A percentile compares a stretch with the other conserved stretches of the same genome.
phyloP scores from a whole-genome alignment of 2,113 vertebrate genomes.

The Ovibos moschatus region DNA sequence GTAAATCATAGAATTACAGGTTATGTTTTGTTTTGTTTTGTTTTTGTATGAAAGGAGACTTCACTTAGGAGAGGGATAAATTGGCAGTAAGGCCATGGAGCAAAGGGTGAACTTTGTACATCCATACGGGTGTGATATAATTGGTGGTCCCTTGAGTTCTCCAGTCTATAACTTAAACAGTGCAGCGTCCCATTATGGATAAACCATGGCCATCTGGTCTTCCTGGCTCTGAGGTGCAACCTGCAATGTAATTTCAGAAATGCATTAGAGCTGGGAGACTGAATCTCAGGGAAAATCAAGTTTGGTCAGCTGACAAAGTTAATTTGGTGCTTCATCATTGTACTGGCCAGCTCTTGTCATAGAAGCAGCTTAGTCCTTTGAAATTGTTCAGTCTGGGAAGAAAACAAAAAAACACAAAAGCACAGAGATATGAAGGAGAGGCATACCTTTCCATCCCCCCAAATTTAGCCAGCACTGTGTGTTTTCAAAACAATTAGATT shows the following conservation, averaged over 20 bases:
- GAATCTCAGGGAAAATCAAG: neutral
- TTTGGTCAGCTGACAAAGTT: neutral
- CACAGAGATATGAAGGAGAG: neutral
- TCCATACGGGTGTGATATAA: neutral
- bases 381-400: neutral
- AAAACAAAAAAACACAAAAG: neutral
- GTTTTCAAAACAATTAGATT: neutral
- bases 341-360: neutral
- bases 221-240: neutral
- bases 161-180: neutral
- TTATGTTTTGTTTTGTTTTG: neutral
- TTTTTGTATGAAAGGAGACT: neutral
- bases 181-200: neutral
- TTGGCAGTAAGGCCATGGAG: neutral
- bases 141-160: neutral
- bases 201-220: neutral
- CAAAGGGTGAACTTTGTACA: neutral
- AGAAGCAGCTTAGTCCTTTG: neutral
- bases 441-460: neutral
- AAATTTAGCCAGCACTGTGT: neutral
- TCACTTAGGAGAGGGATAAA: neutral
- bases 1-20: neutral
- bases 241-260: neutral
- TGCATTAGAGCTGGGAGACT: neutral
- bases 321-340: neutral